Evolutionary conservation across 2,888 invertebrate species (phyloP).

Genomic region (Antheraea yamamai): DNA sequence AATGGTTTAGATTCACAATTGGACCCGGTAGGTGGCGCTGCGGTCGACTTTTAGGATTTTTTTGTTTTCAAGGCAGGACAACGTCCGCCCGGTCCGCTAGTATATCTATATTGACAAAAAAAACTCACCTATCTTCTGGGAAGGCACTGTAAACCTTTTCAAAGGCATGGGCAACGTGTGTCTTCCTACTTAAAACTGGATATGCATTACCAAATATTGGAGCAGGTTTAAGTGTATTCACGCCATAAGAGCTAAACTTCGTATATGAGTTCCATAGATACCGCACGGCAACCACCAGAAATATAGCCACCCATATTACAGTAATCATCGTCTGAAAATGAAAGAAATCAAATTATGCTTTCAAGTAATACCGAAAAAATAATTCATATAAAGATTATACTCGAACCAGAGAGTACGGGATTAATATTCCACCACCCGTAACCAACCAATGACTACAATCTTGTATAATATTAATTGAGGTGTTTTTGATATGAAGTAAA

Average conservation of each 20-base stretch:
- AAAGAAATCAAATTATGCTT: constrained; percentile 25
- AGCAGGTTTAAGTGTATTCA: constrained; percentile 37
- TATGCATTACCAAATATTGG: constrained; percentile 40
- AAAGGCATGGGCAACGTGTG: constrained; percentile 38
- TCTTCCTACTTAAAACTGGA: constrained; percentile 23
- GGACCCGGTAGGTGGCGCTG: too few relatives aligned
- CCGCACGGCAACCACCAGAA: constrained; percentile 29
- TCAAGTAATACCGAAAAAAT: too few relatives aligned
- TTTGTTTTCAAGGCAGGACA: too few relatives aligned
- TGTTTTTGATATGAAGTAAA: too few relatives aligned
- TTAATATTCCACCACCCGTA: neutral
- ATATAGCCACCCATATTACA: constrained; percentile 38
- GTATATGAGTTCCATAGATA: constrained; percentile 37
- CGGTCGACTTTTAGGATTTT: too few relatives aligned
- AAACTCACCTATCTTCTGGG: constrained; percentile 51
- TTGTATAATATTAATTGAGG: neutral
- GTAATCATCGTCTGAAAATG: constrained; percentile 35
- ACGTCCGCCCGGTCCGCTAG: too few relatives aligned
- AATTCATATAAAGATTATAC: too few relatives aligned
- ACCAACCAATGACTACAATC: neutral
- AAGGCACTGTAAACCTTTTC: constrained; percentile 39
- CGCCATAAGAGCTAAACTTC: constrained; percentile 41
- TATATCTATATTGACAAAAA: too few relatives aligned
- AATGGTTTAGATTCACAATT: too few relatives aligned
- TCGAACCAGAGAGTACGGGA: neutral